Conservation (phyloP, 2,113 vertebrate species). For the Misgurnus anguillicaudatus region DNA sequence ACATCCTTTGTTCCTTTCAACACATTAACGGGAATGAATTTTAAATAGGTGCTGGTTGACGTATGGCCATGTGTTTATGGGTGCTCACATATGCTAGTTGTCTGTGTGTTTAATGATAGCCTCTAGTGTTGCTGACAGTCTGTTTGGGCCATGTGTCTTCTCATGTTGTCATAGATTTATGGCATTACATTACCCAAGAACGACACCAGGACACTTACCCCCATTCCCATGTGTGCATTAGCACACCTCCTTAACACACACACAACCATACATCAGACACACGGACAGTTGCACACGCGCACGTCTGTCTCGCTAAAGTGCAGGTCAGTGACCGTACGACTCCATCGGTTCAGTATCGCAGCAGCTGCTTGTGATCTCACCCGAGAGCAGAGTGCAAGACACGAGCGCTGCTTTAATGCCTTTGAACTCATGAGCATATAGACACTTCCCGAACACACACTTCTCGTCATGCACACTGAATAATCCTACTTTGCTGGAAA, state of each 20-base stretch:
- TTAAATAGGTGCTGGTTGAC: conserved; percentile 26
- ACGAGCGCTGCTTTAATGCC: conserved; percentile 43
- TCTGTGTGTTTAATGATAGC: conserved; percentile 31
- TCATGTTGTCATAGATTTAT: conserved; percentile 46
- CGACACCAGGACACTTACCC: conserved; percentile 53
- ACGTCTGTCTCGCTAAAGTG: conserved; percentile 30
- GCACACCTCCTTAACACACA: conserved; percentile 35
- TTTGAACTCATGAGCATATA: conserved; percentile 36
- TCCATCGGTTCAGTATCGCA: conserved; percentile 45
- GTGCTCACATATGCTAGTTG: conserved; percentile 42
- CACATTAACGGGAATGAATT: conserved; percentile 21
- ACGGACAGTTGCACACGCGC: conserved; percentile 4
- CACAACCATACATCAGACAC: conserved; percentile 37
- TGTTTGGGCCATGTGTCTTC: conserved; percentile 46
- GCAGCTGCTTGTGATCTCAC: conserved; percentile 38
- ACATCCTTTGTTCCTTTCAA: conserved; percentile 24
- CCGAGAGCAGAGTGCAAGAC: conserved; percentile 27
- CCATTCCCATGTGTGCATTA: conserved; percentile 50
- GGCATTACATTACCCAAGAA: conserved; percentile 48
- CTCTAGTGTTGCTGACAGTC: conserved; percentile 38
- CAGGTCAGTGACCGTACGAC: conserved; percentile 49
- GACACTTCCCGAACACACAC: conserved; percentile 8
- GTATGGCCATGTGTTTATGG: conserved; percentile 43
- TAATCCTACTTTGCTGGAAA: conserved; percentile 40
- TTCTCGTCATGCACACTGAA: conserved; percentile 40